Evolutionary conservation across 2,113 vertebrate genomes (phyloP).

Genomic region (Poicephalus gulielmi): DNA sequence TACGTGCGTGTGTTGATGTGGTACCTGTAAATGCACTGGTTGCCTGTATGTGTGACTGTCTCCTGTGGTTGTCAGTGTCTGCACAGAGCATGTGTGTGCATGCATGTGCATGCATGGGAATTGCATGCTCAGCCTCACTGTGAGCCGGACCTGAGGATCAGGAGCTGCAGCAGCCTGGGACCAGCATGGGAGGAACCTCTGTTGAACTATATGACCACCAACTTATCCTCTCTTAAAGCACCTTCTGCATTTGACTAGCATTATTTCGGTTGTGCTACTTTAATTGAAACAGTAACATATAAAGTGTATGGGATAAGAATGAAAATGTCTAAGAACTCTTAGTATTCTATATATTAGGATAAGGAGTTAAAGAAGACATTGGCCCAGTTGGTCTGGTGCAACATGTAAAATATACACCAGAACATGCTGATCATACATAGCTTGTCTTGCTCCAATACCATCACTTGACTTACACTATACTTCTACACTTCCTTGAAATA

Average conservation of each 20-base stretch:
- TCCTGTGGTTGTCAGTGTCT: background rate
- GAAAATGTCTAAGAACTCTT: background rate
- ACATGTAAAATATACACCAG: background rate
- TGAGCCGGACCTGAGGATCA: background rate
- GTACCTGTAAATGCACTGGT: background rate
- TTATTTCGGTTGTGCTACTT: background rate
- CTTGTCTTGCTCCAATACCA: background rate
- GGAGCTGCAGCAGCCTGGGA: background rate
- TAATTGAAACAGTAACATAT: background rate
- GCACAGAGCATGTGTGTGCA: rapidly evolving
- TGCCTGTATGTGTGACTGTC: rapidly evolving
- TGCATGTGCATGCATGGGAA: background rate
- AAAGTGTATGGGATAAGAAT: background rate
- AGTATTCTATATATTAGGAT: background rate
- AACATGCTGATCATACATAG: rapidly evolving
- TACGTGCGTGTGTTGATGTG: rapidly evolving
- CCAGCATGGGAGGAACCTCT: background rate
- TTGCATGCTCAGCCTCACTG: background rate
- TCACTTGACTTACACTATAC: background rate
- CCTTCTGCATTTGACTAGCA: background rate
- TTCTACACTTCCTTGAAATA: background rate
- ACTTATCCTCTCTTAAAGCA: background rate
- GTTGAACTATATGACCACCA: background rate
- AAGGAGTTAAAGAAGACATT: background rate
- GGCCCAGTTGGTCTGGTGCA: background rate